Evolutionary conservation across 2,797 vertebrate genomes (phyloP).

Genomic region (Anabacerthia variegaticeps): DNA sequence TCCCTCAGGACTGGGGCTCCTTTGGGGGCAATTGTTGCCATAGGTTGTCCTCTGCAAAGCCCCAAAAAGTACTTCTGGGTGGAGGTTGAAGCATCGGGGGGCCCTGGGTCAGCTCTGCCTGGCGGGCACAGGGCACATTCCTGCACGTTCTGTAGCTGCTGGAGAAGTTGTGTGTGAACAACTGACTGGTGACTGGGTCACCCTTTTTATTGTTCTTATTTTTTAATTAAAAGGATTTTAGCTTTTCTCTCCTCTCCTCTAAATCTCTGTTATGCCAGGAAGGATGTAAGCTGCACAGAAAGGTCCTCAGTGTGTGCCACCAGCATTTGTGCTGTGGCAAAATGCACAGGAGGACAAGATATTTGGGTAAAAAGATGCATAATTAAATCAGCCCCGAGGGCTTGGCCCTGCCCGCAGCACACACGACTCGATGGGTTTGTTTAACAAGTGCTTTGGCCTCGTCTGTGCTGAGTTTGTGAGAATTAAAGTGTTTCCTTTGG

Average conservation of each 20-base stretch:
- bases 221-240: conserved; percentile 5
- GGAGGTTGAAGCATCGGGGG: fast-evolving
- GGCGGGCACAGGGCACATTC: neutral
- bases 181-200: neutral
- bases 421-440: neutral
- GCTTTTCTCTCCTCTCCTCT: neutral
- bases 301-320: fast-evolving
- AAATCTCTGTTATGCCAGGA: fast-evolving
- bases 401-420: neutral
- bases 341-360: fast-evolving
- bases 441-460: conserved; percentile 16
- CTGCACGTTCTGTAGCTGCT: neutral
- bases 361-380: no score
- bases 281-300: neutral
- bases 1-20: neutral
- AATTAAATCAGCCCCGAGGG: fast-evolving
- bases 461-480: neutral
- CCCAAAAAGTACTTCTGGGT: neutral
- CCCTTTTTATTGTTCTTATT: neutral
- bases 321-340: fast-evolving
- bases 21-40: neutral
- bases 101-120: neutral
- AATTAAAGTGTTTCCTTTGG: neutral
- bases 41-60: neutral
- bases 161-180: neutral